phyloP scores from a whole-genome alignment of 2,888 invertebrate genomes.

The Artemia sinica region DNA sequence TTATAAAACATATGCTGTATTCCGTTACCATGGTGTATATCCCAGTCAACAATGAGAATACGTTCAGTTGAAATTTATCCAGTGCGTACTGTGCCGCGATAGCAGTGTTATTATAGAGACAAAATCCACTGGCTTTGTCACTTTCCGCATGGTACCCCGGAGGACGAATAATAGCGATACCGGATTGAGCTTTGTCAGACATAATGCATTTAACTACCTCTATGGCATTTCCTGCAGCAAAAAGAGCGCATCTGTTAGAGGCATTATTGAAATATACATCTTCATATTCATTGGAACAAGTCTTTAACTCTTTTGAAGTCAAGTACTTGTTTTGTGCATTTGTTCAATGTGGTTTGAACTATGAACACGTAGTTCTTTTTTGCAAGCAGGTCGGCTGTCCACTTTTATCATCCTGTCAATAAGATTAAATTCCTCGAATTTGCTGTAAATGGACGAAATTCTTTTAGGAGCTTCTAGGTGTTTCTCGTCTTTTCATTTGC shows the following conservation, averaged over 20 bases:
- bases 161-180: constrained; percentile 66
- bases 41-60: constrained; percentile 68
- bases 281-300: constrained; percentile 30
- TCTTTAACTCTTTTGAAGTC: constrained; percentile 32
- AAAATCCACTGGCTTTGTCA: constrained; percentile 64
- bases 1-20: constrained; percentile 63
- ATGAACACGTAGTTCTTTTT: constrained; percentile 48
- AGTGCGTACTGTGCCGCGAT: constrained; percentile 60
- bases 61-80: constrained; percentile 40
- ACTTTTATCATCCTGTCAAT: constrained; percentile 35
- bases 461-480: constrained; percentile 68
- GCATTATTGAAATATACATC: constrained; percentile 36
- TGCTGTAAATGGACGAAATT: constrained; percentile 49
- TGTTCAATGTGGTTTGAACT: constrained; percentile 39
- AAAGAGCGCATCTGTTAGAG: constrained; percentile 39
- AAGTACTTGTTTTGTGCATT: constrained; percentile 37
- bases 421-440: constrained; percentile 48
- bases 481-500: too few relatives aligned
- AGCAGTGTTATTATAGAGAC: constrained; percentile 70
- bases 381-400: constrained; percentile 40
- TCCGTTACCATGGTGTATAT: constrained; percentile 90
- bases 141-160: constrained; percentile 79
- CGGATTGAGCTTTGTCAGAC: constrained; percentile 44
- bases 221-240: constrained; percentile 58
- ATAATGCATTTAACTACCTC: constrained; percentile 52